phyloP scores from a whole-genome alignment of 1,140 invertebrate genomes.

The Trachelipus rathkii region DNA sequence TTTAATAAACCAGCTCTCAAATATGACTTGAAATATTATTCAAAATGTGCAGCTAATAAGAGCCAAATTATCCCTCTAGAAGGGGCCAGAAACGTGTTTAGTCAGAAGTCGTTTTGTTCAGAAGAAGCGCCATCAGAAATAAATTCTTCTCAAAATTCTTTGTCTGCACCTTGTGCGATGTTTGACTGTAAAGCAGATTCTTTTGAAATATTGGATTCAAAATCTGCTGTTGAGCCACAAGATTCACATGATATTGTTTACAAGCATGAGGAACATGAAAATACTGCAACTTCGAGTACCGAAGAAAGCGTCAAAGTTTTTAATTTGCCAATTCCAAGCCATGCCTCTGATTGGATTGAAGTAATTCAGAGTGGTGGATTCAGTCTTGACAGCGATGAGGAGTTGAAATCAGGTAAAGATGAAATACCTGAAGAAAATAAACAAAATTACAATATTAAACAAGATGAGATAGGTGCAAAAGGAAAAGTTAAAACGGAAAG shows the following conservation, averaged over 20 bases:
- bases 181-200: neutral
- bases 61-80: neutral
- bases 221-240: neutral
- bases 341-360: slow-evolving; percentile 18
- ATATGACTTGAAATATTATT: neutral
- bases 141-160: neutral
- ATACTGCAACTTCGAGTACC: too few species aligned
- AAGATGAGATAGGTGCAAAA: too few species aligned
- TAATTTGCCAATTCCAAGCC: slow-evolving; percentile 19
- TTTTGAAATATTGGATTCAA: neutral
- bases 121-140: neutral
- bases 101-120: neutral
- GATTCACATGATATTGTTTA: too few species aligned
- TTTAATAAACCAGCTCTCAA: slow-evolving; percentile 1
- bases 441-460: too few species aligned
- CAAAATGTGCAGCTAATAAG: neutral
- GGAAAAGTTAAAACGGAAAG: too few species aligned
- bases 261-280: too few species aligned
- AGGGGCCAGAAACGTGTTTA: neutral
- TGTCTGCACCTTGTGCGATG: neutral
- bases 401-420: neutral
- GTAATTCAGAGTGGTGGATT: slow-evolving; percentile 30
- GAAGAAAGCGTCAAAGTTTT: slow-evolving; percentile 9
- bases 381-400: slow-evolving; percentile 22
- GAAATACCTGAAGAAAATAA: too few species aligned